phyloP scores from a whole-genome alignment of 2,113 vertebrate genomes.

The Thinocorus orbignyianus region DNA sequence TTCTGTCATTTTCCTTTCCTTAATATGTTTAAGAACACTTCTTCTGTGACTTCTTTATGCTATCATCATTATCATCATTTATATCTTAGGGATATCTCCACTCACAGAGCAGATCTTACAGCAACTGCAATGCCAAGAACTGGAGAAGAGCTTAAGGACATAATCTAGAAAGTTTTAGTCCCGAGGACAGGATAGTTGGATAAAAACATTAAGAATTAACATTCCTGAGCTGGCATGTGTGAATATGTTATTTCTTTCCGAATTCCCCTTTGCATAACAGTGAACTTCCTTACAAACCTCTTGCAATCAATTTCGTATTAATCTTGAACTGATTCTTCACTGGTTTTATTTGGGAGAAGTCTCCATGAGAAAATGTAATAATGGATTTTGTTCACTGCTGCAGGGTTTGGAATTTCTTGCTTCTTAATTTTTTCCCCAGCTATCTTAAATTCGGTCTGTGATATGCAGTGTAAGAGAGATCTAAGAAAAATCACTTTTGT shows the following conservation, averaged over 20 bases:
- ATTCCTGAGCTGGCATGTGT: background rate
- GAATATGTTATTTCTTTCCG: background rate
- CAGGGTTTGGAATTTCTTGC: background rate
- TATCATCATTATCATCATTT: background rate
- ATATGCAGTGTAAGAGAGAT: background rate
- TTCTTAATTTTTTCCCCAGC: background rate
- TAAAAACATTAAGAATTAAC: background rate
- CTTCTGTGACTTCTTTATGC: background rate
- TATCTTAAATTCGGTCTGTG: background rate
- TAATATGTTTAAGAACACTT: background rate
- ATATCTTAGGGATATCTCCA: background rate
- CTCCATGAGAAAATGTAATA: background rate
- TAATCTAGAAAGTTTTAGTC: background rate
- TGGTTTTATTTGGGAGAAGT: background rate
- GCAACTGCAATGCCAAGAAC: background rate
- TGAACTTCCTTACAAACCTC: background rate
- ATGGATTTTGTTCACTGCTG: background rate
- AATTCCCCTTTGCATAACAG: background rate
- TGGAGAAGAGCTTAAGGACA: background rate
- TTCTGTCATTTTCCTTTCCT: background rate
- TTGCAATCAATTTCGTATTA: background rate
- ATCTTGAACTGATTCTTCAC: background rate
- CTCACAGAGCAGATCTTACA: background rate
- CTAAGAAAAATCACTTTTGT: background rate
- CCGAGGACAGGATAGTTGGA: background rate